Evolutionary conservation across 2,888 invertebrate genomes (phyloP).

Genomic region (Colletes collaris): DNA sequence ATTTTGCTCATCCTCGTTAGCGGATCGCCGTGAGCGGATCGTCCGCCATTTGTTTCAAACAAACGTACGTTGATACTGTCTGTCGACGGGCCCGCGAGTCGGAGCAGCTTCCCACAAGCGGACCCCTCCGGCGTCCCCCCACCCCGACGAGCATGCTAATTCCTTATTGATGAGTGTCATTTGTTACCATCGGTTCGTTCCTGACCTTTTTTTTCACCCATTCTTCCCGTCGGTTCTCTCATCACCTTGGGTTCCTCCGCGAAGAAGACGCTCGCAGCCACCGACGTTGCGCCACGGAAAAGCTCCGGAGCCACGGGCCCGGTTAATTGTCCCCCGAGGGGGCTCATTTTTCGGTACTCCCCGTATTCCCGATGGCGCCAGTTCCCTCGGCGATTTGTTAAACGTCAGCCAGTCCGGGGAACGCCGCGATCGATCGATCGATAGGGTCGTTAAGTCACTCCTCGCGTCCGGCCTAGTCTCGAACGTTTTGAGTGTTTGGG

Average conservation of each 20-base stretch:
- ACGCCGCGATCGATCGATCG: constrained; percentile 66
- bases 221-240: constrained; percentile 46
- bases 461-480: constrained; percentile 18
- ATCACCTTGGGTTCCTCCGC: constrained; percentile 46
- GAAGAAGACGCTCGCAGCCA: constrained; percentile 53
- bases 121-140: constrained; percentile 14
- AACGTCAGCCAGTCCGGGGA: constrained; percentile 57
- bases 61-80: constrained; percentile 62
- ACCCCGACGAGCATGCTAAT: constrained; percentile 71
- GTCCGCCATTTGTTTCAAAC: constrained; percentile 59
- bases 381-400: constrained; percentile 65
- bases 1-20: constrained; percentile 72
- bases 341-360: constrained; percentile 74
- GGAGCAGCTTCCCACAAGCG: constrained; percentile 42
- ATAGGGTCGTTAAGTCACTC: constrained; percentile 63
- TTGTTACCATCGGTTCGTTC: constrained; percentile 73
- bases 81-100: constrained; percentile 27
- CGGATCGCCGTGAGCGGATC: constrained; percentile 62
- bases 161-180: constrained; percentile 78
- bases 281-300: constrained; percentile 70
- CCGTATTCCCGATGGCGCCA: constrained; percentile 61
- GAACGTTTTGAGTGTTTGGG: neutral
- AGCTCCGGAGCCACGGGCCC: constrained; percentile 55
- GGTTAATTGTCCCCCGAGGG: constrained; percentile 78
- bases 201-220: constrained; percentile 16